Conservation (phyloP, 1,140 invertebrate species). For the Bombus breviceps region DNA sequence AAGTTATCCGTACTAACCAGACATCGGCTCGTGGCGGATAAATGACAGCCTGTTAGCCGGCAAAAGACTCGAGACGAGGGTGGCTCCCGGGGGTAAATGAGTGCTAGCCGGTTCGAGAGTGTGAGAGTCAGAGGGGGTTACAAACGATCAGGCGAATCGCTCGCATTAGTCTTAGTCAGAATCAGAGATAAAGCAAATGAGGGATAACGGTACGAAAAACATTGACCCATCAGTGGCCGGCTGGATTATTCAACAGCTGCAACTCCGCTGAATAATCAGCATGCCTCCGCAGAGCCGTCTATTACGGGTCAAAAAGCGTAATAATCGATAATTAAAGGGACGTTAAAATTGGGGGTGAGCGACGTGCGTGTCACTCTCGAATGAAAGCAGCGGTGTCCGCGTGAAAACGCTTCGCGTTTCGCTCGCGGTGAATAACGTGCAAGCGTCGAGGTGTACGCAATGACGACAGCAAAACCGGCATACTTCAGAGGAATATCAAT, state of each 20-base stretch:
- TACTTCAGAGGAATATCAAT: slow-evolving; percentile 18
- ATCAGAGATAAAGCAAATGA: slow-evolving; percentile 78
- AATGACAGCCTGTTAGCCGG: slow-evolving; percentile 68
- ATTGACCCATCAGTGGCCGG: slow-evolving; percentile 39
- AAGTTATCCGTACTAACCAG: slow-evolving; percentile 53
- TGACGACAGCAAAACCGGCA: slow-evolving; percentile 25
- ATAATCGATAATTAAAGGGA: slow-evolving; percentile 61
- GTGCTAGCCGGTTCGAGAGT: slow-evolving; percentile 39
- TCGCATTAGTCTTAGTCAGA: slow-evolving; percentile 78
- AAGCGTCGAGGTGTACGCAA: not conserved
- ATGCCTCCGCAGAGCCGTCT: slow-evolving; percentile 7
- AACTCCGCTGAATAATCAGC: slow-evolving; percentile 59
- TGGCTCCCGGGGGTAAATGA: slow-evolving; percentile 63
- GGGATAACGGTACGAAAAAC: slow-evolving; percentile 70
- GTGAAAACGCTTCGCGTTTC: slow-evolving; percentile 1
- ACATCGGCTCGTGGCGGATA: slow-evolving; percentile 66
- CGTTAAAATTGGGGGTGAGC: slow-evolving; percentile 11
- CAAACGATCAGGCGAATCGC: slow-evolving; percentile 77
- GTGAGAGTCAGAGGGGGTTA: slow-evolving; percentile 67
- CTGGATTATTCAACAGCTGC: slow-evolving; percentile 60
- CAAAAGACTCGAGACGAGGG: slow-evolving; percentile 65
- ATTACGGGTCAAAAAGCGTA: slow-evolving; percentile 49
- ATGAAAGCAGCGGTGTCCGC: slow-evolving; percentile 8
- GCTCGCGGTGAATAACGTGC: not conserved
- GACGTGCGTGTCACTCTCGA: not conserved